Percentiles rank a stretch among this genome's conserved stretches.
Conservation (phyloP, 2,888 invertebrate species). For the Trichogramma evanescens region DNA sequence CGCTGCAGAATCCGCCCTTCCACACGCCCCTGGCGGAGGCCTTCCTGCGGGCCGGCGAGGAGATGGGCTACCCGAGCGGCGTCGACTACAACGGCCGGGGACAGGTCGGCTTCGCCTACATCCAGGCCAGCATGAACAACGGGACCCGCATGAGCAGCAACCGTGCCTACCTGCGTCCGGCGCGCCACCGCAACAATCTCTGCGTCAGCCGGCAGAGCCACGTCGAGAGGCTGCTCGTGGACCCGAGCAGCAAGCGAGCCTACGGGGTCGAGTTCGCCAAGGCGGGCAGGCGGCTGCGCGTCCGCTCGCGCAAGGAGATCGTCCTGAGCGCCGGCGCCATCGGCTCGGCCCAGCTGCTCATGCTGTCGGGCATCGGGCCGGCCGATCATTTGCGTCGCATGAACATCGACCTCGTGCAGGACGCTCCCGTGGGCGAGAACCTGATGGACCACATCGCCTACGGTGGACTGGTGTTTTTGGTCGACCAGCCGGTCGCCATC, state of each 20-base stretch:
- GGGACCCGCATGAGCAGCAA: conserved; percentile 64
- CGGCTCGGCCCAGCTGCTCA: conserved; percentile 69
- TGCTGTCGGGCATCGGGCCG: conserved; percentile 74
- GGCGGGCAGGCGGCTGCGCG: conserved; percentile 50
- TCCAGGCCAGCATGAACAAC: conserved; percentile 59
- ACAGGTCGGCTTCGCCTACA: conserved; percentile 56
- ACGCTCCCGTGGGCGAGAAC: conserved; percentile 61
- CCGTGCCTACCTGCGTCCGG: conserved; percentile 60
- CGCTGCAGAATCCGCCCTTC: conserved; percentile 52
- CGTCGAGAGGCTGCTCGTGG: conserved; percentile 56
- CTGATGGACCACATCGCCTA: conserved; percentile 65
- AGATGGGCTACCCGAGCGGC: conserved; percentile 53
- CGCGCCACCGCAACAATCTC: conserved; percentile 55
- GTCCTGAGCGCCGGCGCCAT: conserved; percentile 71
- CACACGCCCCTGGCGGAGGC: conserved; percentile 55
- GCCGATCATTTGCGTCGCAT: conserved; percentile 53
- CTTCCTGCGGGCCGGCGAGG: conserved; percentile 58
- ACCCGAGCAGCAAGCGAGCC: conserved; percentile 52
- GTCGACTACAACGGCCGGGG: conserved; percentile 58
- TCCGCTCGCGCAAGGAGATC: conserved; percentile 62
- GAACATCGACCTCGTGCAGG: conserved; percentile 52
- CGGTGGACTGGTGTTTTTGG: conserved; percentile 57
- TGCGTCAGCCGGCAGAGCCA: conserved; percentile 56
- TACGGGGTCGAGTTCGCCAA: conserved; percentile 57
- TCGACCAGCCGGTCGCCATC: conserved; percentile 38